A percentile compares a stretch with the other conserved stretches of the same genome.
phyloP scores from a whole-genome alignment of 1,140 invertebrate species.

The Drosophila persimilis region DNA sequence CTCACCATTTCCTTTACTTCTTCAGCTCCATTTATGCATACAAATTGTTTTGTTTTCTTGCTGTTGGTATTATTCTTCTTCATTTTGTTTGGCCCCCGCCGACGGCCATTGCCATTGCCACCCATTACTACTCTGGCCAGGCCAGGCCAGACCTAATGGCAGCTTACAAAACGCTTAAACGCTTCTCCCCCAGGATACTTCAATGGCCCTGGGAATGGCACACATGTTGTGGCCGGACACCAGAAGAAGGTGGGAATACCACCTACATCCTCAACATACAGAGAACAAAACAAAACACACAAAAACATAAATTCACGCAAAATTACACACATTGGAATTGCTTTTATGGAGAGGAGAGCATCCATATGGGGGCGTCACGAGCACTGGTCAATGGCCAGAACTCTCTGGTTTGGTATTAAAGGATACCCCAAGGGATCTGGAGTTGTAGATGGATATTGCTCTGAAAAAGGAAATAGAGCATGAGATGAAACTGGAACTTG shows the following conservation, averaged over 20 bases:
- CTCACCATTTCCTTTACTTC: background rate
- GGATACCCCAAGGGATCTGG: background rate
- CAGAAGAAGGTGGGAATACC: background rate
- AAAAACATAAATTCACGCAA: slow-evolving; percentile 74
- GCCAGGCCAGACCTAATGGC: slow-evolving; percentile 50
- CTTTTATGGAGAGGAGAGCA: slow-evolving; percentile 17
- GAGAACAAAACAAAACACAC: slow-evolving; percentile 12
- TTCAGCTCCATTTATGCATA: slow-evolving; percentile 14
- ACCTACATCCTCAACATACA: background rate
- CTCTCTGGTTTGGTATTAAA: slow-evolving; percentile 23
- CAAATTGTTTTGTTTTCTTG: slow-evolving; percentile 27
- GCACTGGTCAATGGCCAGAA: slow-evolving; percentile 38
- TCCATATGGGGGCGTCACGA: slow-evolving; percentile 1
- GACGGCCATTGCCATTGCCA: background rate
- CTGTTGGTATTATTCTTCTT: slow-evolving; percentile 13
- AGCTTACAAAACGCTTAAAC: slow-evolving; percentile 69
- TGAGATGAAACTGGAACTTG: background rate
- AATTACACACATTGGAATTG: slow-evolving; percentile 71
- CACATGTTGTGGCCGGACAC: slow-evolving; percentile 52
- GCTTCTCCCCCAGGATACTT: slow-evolving; percentile 19
- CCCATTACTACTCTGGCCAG: no score
- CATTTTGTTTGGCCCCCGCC: slow-evolving; percentile 18
- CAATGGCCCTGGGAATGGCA: slow-evolving; percentile 58
- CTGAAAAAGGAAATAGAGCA: no score
- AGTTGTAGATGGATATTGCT: background rate